Percentiles rank a stretch among this genome's conserved stretches.
These are phyloP conservation scores for Pseudocheirus occidentalis DNA, from an alignment of 2,797 vertebrate genomes.

Conservation along the genomic window DNA sequence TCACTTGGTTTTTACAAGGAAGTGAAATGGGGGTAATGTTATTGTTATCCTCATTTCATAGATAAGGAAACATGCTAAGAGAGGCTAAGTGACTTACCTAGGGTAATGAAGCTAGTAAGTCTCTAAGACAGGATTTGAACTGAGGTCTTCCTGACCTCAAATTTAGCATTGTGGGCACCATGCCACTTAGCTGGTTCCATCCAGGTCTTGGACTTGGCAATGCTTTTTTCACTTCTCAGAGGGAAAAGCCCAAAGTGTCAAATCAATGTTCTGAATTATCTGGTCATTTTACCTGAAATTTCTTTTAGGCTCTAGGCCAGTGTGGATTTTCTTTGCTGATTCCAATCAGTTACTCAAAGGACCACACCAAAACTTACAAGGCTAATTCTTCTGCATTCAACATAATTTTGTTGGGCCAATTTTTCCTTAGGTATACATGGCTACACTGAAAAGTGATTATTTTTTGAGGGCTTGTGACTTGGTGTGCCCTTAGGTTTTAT, in stretches of 20 bases:
- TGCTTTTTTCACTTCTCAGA: background rate
- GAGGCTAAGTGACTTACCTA: background rate
- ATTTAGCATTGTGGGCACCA: background rate
- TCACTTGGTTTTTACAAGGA: background rate
- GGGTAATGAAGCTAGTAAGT: background rate
- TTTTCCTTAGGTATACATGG: background rate
- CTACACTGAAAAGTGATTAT: background rate
- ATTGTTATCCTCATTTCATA: background rate
- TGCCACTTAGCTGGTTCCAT: background rate
- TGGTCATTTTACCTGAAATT: constrained; percentile 26
- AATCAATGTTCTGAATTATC: background rate
- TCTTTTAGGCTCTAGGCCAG: constrained; percentile 26
- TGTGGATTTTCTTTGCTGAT: constrained; percentile 27
- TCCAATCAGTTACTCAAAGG: constrained; percentile 24
- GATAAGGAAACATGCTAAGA: background rate
- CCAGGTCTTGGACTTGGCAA: background rate
- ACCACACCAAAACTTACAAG: background rate
- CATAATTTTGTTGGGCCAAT: background rate
- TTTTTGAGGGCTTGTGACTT: background rate
- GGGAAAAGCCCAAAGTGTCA: background rate
- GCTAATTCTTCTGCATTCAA: background rate
- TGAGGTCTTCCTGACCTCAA: background rate
- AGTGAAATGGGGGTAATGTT: background rate
- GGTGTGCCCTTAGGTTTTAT: background rate
- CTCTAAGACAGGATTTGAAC: background rate